Evolutionary conservation across 2,888 invertebrate species (phyloP).

Genomic region (Malthinus seriepunctatus): DNA sequence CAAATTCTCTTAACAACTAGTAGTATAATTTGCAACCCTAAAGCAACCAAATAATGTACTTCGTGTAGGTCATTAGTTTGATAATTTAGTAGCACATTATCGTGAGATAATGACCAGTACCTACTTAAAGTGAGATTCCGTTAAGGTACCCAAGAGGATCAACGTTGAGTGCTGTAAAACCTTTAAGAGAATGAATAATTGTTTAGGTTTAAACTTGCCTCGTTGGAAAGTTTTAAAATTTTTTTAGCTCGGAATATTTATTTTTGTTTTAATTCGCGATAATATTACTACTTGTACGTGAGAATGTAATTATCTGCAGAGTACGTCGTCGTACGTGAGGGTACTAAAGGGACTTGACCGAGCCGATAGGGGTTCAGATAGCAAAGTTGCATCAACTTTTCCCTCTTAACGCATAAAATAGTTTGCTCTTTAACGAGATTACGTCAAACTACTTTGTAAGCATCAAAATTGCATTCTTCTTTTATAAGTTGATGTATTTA

Average conservation of each 20-base stretch:
- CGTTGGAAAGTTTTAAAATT: background rate
- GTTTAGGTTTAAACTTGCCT: constrained; percentile 5
- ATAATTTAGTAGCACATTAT: constrained; percentile 41
- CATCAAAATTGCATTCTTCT: constrained; percentile 1
- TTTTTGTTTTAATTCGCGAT: constrained; percentile 7
- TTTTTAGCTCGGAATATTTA: constrained; percentile 10
- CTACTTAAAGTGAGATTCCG: constrained; percentile 29
- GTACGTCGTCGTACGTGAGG: constrained; percentile 24
- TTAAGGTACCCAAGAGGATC: constrained; percentile 18
- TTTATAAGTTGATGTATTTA: background rate
- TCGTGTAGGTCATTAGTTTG: constrained; percentile 39
- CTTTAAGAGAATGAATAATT: constrained; percentile 22
- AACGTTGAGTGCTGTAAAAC: constrained; percentile 16
- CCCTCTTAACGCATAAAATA: constrained; percentile 21
- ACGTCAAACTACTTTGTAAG: background rate
- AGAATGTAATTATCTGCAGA: constrained; percentile 22
- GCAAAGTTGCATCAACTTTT: constrained; percentile 24
- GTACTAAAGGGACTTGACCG: constrained; percentile 21
- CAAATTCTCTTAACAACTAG: constrained; percentile 27
- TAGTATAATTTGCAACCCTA: constrained; percentile 27
- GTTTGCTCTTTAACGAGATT: constrained; percentile 9
- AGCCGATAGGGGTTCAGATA: constrained; percentile 15
- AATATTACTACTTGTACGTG: constrained; percentile 22
- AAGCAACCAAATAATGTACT: constrained; percentile 27
- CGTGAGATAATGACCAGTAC: constrained; percentile 41